Conservation (phyloP, 2,888 invertebrate genomes). For the Branchellion lobata region DNA sequence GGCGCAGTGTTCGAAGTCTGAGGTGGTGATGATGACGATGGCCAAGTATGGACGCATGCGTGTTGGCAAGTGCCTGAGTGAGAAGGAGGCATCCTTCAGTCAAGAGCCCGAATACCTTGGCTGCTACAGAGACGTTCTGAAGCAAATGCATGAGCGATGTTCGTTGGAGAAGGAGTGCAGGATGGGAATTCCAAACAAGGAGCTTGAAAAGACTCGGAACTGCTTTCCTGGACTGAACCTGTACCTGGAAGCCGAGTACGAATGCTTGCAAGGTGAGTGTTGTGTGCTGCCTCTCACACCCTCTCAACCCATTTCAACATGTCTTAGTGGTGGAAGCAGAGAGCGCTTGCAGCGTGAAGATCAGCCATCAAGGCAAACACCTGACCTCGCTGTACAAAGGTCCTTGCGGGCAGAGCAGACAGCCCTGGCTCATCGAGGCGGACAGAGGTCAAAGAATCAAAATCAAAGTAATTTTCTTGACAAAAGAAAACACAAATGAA, state of each 20-base stretch:
- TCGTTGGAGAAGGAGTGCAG: not conserved
- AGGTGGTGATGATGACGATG: slow-evolving; percentile 36
- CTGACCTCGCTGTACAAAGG: slow-evolving; percentile 11
- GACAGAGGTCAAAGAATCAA: slow-evolving; percentile 12
- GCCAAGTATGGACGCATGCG: slow-evolving; percentile 45
- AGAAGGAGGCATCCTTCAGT: slow-evolving; percentile 10
- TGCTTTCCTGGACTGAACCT: slow-evolving; percentile 10
- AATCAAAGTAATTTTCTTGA: not conserved
- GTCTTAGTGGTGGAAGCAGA: not conserved
- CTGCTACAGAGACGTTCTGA: not conserved
- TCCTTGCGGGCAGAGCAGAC: not conserved
- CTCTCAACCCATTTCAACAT: not conserved
- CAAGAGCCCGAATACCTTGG: not conserved
- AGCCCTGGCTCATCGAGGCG: not conserved
- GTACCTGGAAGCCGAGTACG: slow-evolving; percentile 40
- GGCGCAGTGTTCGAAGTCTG: slow-evolving; percentile 20
- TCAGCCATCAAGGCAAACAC: not conserved
- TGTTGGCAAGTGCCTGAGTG: slow-evolving; percentile 21
- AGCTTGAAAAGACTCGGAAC: not conserved
- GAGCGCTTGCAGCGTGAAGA: not conserved
- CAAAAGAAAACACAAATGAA: not conserved
- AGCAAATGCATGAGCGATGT: not conserved
- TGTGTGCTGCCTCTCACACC: not conserved
- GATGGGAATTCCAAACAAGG: not conserved
- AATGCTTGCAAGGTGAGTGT: slow-evolving; percentile 19